Percentiles rank a stretch among this genome's conserved stretches.
phyloP scores from a whole-genome alignment of 2,888 invertebrate species.

The Drosophila fungiperda region DNA sequence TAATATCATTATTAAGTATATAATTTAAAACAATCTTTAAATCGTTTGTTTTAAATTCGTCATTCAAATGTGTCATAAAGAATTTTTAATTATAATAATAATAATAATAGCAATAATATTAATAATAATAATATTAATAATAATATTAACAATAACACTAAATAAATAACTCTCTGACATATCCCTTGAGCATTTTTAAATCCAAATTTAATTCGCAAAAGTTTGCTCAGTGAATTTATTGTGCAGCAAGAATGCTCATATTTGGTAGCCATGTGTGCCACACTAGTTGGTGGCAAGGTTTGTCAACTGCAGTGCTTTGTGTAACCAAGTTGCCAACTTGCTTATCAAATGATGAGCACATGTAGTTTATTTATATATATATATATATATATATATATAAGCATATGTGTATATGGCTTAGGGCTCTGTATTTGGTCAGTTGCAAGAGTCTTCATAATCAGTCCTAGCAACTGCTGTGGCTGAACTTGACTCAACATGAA shows the following conservation, averaged over 20 bases:
- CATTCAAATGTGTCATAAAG: background rate
- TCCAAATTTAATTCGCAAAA: constrained; percentile 2
- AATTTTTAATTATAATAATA: background rate
- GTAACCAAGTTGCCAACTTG: constrained; percentile 27
- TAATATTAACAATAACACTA: background rate
- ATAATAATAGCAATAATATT: background rate
- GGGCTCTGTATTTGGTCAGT: constrained; percentile 43
- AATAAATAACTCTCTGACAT: background rate
- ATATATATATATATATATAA: background rate
- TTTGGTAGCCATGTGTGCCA: constrained; percentile 16
- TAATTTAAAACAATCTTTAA: background rate
- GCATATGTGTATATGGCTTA: constrained; percentile 11
- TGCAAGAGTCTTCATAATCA: constrained; percentile 41
- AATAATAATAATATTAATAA: no score
- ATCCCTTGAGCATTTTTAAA: constrained; percentile 15
- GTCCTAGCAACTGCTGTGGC: constrained; percentile 38
- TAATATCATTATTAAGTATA: background rate
- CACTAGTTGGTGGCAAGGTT: constrained; percentile 19
- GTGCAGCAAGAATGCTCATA: constrained; percentile 26
- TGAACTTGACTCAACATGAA: constrained; percentile 33
- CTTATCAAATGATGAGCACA: constrained; percentile 46
- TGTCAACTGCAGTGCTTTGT: constrained; percentile 26
- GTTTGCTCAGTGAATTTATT: constrained; percentile 3
- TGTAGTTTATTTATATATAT: background rate
- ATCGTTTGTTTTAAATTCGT: background rate